These are phyloP conservation scores for Penaeus indicus DNA, from an alignment of 1,140 invertebrate species.

Conservation along the genomic window DNA sequence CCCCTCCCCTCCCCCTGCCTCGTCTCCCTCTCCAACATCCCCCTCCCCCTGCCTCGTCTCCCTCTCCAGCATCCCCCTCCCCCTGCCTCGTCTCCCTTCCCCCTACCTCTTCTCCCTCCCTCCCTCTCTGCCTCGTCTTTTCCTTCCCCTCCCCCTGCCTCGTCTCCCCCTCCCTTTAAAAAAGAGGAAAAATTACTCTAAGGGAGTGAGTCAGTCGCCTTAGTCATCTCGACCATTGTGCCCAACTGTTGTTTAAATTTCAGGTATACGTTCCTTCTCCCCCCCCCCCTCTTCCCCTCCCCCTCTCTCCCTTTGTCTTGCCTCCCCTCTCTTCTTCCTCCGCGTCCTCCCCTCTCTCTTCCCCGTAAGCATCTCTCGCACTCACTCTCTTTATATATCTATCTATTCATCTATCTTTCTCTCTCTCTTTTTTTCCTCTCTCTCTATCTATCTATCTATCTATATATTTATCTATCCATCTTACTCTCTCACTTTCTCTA, in stretches of 20 bases:
- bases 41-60: background rate
- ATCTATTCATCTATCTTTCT: no score
- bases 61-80: background rate
- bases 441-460: background rate
- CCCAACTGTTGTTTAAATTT: background rate
- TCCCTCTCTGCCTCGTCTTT: background rate
- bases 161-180: background rate
- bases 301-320: no score
- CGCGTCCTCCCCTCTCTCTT: no score
- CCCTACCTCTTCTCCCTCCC: no score
- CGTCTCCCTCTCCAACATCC: background rate
- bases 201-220: background rate
- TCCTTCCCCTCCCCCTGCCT: slow-evolving; percentile 1
- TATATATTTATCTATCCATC: background rate
- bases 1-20: no score
- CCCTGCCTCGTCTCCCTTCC: no score
- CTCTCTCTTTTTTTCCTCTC: no score
- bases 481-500: background rate
- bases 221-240: background rate
- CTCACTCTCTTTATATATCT: no score
- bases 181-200: no score
- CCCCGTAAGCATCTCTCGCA: no score
- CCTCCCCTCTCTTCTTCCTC: slow-evolving; percentile 1
- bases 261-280: no score
- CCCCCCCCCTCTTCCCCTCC: no score